Evolutionary conservation across 2,888 invertebrate genomes (phyloP), one percentile per base, ranked within the genome.

Genomic region (Balanococcus diminutus): DNA sequence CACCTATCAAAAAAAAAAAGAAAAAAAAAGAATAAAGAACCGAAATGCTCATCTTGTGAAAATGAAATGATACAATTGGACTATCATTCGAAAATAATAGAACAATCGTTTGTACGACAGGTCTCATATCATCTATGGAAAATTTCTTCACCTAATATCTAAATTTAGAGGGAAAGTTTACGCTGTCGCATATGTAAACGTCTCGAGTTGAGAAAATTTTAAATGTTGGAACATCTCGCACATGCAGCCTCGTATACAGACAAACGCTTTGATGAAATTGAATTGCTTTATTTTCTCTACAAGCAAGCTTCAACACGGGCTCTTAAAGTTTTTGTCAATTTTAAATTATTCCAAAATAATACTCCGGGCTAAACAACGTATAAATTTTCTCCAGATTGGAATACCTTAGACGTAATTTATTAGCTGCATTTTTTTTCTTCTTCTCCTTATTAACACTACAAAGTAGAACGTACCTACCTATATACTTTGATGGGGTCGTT

Each of bases 221-320:
- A 67, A 67, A 67, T 31, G 67, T 28, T 67, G 67, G 67, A 67
- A 16, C 67, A 67, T 67, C 28, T 67, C 67, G 67, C 67, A 67
- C 67, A 31, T 67, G 67, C 67, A 67, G 28, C 67, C 14, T 61
- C n/a, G 16, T 46, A 46, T 11, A 31, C 16, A 28, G 16, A 31
- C 25, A 28, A 67, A 67, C 28, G 67, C 28, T 67, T 67, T 67
- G 28, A 67, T 67, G 28, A 67, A 67, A 31, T 67, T 67, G 67
- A 67, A 67, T 31, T 67, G 16, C 67, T 31, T 67, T 67, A 31
- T 67, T 31, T 28, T 67, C 14, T 67, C 3, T 22, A 25, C 28
- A 31, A 67, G 28, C 67, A 31, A 25, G 67, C 67, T 67, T 28
- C 9, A 67, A 28, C 25, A 56, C 19, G 19, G 56, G n/a, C n/a